phyloP scores from a whole-genome alignment of 2,888 invertebrate genomes.

The Macrophya annulata region DNA sequence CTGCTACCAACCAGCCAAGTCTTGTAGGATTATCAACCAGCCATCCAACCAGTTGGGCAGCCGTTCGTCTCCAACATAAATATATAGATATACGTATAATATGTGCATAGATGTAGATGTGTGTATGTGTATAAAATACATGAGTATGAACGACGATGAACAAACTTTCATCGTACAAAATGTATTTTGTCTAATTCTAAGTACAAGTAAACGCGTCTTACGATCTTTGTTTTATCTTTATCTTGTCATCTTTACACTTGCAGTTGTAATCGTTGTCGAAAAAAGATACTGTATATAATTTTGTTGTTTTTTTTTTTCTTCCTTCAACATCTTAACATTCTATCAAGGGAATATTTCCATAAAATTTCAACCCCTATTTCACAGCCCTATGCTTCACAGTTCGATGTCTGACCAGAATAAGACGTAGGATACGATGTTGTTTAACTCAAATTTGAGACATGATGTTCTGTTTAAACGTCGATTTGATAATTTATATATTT shows the following conservation, averaged over 20 bases:
- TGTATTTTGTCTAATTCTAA: conserved; percentile 4
- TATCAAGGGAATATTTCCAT: background rate
- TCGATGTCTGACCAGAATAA: background rate
- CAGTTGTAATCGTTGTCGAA: background rate
- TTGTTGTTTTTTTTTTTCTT: background rate
- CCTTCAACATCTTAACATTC: background rate
- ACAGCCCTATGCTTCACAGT: background rate
- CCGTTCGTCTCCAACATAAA: conserved; percentile 5
- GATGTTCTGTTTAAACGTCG: too few relatives aligned
- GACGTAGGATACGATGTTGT: too few relatives aligned
- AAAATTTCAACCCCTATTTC: background rate
- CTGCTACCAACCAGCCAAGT: conserved; percentile 69
- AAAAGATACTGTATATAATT: background rate
- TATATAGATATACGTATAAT: background rate
- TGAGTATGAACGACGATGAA: background rate
- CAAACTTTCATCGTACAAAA: conserved; percentile 35
- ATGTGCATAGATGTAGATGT: conserved; percentile 11
- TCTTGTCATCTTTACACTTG: background rate
- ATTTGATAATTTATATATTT: too few relatives aligned
- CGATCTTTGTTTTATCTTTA: background rate
- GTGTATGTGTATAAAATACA: background rate
- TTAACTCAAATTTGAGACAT: too few relatives aligned
- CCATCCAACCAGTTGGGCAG: conserved; percentile 37
- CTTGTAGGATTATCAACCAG: conserved; percentile 26
- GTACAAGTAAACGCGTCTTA: background rate